Base-by-base conservation (phyloP, 2,113 vertebrate species). In the Prunella himalayana region DNA sequence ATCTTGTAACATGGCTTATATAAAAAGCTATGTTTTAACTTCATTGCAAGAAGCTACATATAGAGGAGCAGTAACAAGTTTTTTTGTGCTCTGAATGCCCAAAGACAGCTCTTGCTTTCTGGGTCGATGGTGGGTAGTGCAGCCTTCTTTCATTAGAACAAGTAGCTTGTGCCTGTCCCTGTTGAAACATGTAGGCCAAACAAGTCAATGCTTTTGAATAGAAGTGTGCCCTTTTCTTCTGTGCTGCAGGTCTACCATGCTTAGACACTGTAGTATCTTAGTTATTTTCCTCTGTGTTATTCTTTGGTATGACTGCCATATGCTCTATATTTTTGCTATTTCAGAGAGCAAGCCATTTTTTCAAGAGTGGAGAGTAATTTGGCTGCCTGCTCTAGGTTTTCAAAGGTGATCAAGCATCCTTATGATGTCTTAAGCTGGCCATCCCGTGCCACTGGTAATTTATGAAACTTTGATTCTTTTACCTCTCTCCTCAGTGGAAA, bases 11-110 rank as follows among this genome's bases (percentile, higher is more conserved):
- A 70, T 12, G 51, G 86, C 81, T 96, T 93, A 37, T 96, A 35
- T 80, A 78, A 88, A 95, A 96, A 86, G 63, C 70, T 60, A 22
- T 73, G 47, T 95, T 97, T 97, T 81, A 77, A 84, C 85, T 95
- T 82, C 7, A 42, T 54, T 88, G 90, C 57, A 86, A 86, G 86
- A 92, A 92, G 45, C 35, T 7, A 8, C 0, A 0, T 68, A 8
- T 64, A 51, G n/a, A 84, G 57, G 16, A 72, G 37, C 6, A 41
- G n/a, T 61, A 77, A 63, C 21, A 45, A 89, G 35, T 33, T 42
- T 86, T 41, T 79, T 30, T 88, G 61, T 90, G 92, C 82, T 83
- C 42, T 60, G 76, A 78, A 70, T 66, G 80, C 75, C 85, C 61
- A 11, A 60, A 21, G 70, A 84, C 56, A 61, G 54, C 51, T 79